Evolutionary conservation across 2,113 vertebrate species (phyloP).

Genomic region (Hymenochirus boettgeri): DNA sequence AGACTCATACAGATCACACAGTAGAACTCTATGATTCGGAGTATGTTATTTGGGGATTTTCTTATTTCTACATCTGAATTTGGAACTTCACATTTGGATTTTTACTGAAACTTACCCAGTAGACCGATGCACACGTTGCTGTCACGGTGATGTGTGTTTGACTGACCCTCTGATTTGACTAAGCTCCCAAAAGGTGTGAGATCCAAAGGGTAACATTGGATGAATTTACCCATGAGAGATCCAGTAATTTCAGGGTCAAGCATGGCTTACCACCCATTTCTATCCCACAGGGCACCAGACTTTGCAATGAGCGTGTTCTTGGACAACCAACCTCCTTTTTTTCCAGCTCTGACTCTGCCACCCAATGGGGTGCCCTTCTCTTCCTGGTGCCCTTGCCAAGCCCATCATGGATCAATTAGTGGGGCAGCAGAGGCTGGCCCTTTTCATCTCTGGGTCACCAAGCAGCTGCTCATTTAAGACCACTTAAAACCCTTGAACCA

Average conservation of each 20-base stretch:
- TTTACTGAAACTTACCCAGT: neutral
- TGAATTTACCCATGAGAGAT: slow-evolving; percentile 99
- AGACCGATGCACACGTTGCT: neutral
- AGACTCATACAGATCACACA: too few relatives aligned
- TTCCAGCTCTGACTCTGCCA: slow-evolving; percentile 91
- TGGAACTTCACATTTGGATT: too few relatives aligned
- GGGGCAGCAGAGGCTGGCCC: slow-evolving; percentile 89
- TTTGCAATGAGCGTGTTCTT: slow-evolving; percentile 97
- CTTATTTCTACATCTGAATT: too few relatives aligned
- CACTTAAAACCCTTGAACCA: slow-evolving; percentile 92
- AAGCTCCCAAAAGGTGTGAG: slow-evolving; percentile 50
- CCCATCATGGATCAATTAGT: slow-evolving; percentile 98
- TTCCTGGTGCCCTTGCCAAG: slow-evolving; percentile 89
- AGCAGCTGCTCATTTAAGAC: slow-evolving; percentile 87
- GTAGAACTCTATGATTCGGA: too few relatives aligned
- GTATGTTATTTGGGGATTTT: too few relatives aligned
- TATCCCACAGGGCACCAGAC: slow-evolving; percentile 97
- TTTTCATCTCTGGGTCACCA: slow-evolving; percentile 92
- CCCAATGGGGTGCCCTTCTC: slow-evolving; percentile 81
- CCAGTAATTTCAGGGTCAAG: slow-evolving; percentile 93
- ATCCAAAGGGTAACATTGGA: slow-evolving; percentile 62
- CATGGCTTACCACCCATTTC: slow-evolving; percentile 99
- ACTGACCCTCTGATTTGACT: neutral
- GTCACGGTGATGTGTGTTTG: slow-evolving; percentile 17
- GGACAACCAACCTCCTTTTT: slow-evolving; percentile 94